Evolutionary conservation across 2,888 invertebrate species (phyloP).

Genomic region (Linnaemya tessellans): DNA sequence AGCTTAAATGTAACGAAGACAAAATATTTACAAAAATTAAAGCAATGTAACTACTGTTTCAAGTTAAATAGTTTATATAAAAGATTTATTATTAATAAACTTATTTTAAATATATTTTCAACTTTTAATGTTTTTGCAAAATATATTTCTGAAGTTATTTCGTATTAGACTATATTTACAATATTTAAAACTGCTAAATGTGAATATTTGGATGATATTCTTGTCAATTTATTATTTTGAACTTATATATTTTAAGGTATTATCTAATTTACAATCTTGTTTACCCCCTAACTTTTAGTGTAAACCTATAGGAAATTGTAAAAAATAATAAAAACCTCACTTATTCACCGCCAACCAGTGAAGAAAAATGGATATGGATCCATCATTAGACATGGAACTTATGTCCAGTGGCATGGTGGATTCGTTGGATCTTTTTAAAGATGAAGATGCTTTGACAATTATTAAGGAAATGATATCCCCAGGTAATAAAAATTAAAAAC

Average conservation of each 20-base stretch:
- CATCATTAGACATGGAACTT: conserved; percentile 78
- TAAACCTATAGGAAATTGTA: conserved; percentile 34
- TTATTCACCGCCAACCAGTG: not conserved
- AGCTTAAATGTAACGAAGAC: too few species aligned
- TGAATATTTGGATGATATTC: too few species aligned
- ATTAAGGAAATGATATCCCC: conserved; percentile 82
- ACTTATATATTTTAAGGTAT: not conserved
- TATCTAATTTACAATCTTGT: not conserved
- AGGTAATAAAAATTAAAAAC: conserved; percentile 72
- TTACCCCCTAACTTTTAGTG: not conserved
- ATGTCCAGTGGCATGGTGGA: conserved; percentile 77
- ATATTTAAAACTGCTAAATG: too few species aligned
- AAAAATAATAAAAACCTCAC: conserved; percentile 7
- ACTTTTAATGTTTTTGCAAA: too few species aligned
- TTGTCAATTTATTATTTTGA: not conserved
- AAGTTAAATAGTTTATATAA: too few species aligned
- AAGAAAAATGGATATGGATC: conserved; percentile 75
- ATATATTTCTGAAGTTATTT: too few species aligned
- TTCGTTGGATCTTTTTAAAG: conserved; percentile 80
- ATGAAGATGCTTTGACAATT: conserved; percentile 81
- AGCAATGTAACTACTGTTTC: too few species aligned
- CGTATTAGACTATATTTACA: too few species aligned
- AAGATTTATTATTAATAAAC: too few species aligned
- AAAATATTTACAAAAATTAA: too few species aligned
- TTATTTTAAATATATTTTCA: too few species aligned